These are phyloP conservation scores for Malurus elegans DNA, from an alignment of 2,113 vertebrate genomes.

Conservation along the genomic window DNA sequence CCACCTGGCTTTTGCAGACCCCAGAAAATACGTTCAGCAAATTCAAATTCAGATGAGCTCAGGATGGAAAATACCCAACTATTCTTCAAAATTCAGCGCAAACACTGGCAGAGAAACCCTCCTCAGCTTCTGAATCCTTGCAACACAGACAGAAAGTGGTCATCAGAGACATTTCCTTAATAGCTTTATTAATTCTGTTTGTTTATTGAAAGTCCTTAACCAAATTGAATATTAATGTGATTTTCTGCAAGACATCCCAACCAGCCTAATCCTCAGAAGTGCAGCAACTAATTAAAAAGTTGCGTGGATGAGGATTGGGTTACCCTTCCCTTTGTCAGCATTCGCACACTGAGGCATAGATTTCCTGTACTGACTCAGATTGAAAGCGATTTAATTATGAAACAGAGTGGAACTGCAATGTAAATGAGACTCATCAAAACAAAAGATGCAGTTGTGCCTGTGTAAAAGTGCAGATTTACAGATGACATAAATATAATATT, in stretches of 20 bases:
- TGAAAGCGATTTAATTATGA: constrained; percentile 30
- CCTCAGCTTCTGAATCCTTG: neutral
- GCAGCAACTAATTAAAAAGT: constrained; percentile 58
- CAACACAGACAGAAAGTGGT: neutral
- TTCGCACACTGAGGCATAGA: neutral
- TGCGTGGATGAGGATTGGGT: constrained; percentile 21
- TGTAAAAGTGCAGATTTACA: neutral
- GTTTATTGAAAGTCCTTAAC: constrained; percentile 37
- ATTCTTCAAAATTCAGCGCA: neutral
- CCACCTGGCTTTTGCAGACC: neutral
- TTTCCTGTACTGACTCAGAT: constrained; percentile 18
- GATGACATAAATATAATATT: neutral
- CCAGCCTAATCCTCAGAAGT: constrained; percentile 49
- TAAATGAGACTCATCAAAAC: neutral
- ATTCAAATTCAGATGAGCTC: constrained; percentile 1
- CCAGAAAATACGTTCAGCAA: neutral
- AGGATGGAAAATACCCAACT: neutral
- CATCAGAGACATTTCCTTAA: constrained; percentile 41
- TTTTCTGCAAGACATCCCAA: constrained; percentile 53
- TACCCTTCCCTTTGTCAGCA: constrained; percentile 47
- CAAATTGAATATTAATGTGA: constrained; percentile 58
- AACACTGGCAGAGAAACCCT: neutral
- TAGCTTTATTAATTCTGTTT: constrained; percentile 57
- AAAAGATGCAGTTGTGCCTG: neutral
- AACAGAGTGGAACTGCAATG: neutral